These are phyloP conservation scores for Euura saliciscinereae DNA, from an alignment of 1,140 invertebrate genomes.

Conservation along the genomic window DNA sequence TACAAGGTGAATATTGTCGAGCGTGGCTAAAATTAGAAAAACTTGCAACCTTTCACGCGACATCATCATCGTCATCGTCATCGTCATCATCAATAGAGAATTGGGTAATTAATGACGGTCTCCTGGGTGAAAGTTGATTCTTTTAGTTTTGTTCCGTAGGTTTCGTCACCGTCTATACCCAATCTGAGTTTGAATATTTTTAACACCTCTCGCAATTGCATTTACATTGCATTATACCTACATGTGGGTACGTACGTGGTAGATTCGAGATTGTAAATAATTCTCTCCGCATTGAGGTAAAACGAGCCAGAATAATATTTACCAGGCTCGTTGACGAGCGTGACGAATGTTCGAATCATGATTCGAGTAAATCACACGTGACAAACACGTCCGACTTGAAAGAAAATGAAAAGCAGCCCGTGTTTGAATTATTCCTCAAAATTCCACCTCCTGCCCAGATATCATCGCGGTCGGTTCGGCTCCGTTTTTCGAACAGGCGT, in stretches of 20 bases:
- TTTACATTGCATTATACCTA: no score
- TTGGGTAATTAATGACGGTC: not conserved
- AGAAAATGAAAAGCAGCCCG: not conserved
- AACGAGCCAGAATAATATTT: no score
- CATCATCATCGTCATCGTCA: not conserved
- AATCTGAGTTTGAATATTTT: no score
- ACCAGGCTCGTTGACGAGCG: not conserved
- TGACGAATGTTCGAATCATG: not conserved
- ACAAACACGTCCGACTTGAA: not conserved
- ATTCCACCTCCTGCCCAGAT: not conserved
- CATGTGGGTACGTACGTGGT: no score
- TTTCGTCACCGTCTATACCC: not conserved
- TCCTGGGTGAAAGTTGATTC: not conserved
- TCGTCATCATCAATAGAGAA: not conserved
- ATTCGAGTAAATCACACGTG: not conserved
- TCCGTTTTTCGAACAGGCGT: not conserved
- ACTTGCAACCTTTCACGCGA: not conserved
- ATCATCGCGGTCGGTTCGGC: not conserved
- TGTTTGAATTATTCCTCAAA: not conserved
- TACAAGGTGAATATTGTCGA: not conserved
- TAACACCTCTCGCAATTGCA: no score
- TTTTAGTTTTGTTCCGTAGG: not conserved
- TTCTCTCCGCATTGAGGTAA: no score
- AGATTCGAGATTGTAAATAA: no score
- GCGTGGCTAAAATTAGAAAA: not conserved